Evolutionary conservation across 2,113 vertebrate genomes (phyloP).

Genomic region (Lynx canadensis): DNA sequence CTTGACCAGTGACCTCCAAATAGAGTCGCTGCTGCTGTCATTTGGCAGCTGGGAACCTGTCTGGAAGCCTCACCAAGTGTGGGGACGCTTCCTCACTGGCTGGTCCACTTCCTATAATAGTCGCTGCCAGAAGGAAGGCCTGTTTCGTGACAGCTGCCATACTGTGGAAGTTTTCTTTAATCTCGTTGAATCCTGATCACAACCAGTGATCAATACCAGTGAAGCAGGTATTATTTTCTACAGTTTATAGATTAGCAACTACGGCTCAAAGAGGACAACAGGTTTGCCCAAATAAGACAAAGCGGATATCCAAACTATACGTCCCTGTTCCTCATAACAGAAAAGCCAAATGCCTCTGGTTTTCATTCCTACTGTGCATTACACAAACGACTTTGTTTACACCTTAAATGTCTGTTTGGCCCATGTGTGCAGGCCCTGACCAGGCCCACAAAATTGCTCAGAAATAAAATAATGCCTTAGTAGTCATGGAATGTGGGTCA

Average conservation of each 20-base stretch:
- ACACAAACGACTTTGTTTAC: neutral
- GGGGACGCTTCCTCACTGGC: neutral
- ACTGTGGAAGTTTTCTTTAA: neutral
- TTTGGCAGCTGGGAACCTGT: neutral
- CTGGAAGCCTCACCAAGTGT: neutral
- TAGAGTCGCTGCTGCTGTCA: neutral
- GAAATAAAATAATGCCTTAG: slow-evolving; percentile 21
- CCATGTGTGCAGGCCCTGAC: neutral
- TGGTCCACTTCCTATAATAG: neutral
- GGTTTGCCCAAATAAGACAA: neutral
- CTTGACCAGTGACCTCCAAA: neutral
- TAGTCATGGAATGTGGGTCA: neutral
- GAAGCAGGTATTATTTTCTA: neutral
- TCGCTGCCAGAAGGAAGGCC: neutral
- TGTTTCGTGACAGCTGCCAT: rapidly evolving
- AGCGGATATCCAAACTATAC: neutral
- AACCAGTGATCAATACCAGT: too few relatives aligned
- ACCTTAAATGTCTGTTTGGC: neutral
- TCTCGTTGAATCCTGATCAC: neutral
- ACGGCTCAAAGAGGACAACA: neutral
- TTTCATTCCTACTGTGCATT: neutral
- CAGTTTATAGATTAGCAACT: neutral
- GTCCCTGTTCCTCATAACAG: neutral
- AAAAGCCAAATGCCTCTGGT: neutral
- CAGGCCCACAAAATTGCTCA: neutral